These are phyloP conservation scores for Apamea epomidion DNA, from an alignment of 2,888 invertebrate genomes.

Conservation along the genomic window DNA sequence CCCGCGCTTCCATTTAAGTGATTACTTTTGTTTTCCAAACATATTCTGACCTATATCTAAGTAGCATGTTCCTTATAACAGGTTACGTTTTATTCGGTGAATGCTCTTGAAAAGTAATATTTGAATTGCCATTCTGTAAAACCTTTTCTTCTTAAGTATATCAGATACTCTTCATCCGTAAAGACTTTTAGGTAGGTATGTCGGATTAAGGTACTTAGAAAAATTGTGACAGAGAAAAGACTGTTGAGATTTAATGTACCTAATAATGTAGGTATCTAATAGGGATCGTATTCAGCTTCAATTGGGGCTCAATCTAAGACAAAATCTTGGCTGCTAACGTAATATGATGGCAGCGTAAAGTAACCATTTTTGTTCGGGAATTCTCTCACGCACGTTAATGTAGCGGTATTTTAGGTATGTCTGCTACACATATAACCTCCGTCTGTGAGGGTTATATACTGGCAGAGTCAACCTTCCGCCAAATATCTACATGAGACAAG, in stretches of 20 bases:
- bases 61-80: neutral
- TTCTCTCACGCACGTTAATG: neutral
- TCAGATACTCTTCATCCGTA: neutral
- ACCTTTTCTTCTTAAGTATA: neutral
- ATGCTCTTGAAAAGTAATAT: neutral
- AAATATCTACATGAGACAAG: neutral
- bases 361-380: neutral
- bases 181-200: neutral
- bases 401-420: conserved; percentile 5
- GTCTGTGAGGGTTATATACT: neutral
- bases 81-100: neutral
- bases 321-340: neutral
- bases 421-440: neutral
- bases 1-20: neutral
- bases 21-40: neutral
- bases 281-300: conserved; percentile 2
- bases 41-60: neutral
- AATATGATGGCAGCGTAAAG: neutral
- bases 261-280: neutral
- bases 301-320: neutral
- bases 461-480: neutral
- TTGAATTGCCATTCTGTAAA: neutral
- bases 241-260: neutral
- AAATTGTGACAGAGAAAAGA: neutral
- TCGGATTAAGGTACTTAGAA: neutral